phyloP scores from a whole-genome alignment of 2,113 vertebrate species.

The Vulpes vulpes region DNA sequence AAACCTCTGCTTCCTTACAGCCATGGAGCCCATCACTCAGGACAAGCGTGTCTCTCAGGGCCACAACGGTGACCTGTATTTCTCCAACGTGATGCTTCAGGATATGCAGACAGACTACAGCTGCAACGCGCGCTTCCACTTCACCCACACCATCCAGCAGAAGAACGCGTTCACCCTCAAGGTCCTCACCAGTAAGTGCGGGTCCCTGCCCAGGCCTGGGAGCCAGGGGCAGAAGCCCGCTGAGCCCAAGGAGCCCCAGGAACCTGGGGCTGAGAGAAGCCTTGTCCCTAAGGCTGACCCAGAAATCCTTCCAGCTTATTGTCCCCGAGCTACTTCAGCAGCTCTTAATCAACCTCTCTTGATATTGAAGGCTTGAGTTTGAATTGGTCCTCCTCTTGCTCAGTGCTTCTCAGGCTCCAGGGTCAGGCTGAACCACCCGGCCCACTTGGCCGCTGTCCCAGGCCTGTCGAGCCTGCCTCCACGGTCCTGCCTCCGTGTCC shows the following conservation, averaged over 20 bases:
- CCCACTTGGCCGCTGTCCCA: not conserved
- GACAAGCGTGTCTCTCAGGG: constrained; percentile 97
- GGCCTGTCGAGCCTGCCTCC: rapidly evolving
- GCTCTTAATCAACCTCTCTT: not conserved
- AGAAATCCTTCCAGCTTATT: not conserved
- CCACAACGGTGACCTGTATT: constrained; percentile 97
- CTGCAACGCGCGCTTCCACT: constrained; percentile 97
- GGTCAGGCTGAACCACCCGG: not conserved
- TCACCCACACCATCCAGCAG: constrained; percentile 99
- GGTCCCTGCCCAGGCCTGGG: not conserved
- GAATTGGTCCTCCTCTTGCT: not conserved
- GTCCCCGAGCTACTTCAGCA: not conserved
- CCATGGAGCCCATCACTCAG: constrained; percentile 94
- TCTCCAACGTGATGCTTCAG: constrained; percentile 95
- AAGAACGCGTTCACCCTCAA: constrained; percentile 97
- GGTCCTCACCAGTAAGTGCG: constrained; percentile 95
- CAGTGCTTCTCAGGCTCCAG: not conserved
- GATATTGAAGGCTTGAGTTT: not conserved
- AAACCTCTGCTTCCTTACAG: constrained; percentile 80
- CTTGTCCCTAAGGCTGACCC: not conserved
- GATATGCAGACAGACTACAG: constrained; percentile 96
- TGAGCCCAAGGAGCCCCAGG: not conserved
- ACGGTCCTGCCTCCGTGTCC: no score
- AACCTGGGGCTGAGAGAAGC: not conserved
- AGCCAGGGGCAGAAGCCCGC: not conserved